Evolutionary conservation across 2,888 invertebrate genomes (phyloP), one percentile per base, ranked within the genome.

Genomic region (Orchesellides sinensis): DNA sequence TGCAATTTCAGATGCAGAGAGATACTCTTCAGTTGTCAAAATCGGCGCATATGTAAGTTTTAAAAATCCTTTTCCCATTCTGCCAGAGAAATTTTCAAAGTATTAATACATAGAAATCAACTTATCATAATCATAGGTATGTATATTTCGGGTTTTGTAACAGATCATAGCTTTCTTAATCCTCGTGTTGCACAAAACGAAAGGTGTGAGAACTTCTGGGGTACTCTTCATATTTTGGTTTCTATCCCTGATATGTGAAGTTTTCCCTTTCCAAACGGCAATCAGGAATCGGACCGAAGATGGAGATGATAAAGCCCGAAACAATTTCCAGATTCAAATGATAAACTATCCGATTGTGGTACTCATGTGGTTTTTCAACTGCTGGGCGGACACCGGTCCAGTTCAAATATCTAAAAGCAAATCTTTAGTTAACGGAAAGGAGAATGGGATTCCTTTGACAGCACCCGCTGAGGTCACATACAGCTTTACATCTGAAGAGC

Each of bases 191-290:
- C 97, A 98, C 90, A 93, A 94, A 88, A 94, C 94, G 89, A 93
- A 93, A 91, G 98, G 98, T 19, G 92, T 96, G 89, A 93, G 95
- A 89, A 95, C 97, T 17, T 98, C 98, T 2, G 98, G 98, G 2
- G 92, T 96, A 69, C 91, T 96, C 74, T 98, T 97, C 90, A 91
- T 96, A 87, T 98, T 98, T 91, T 98, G 98, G 98, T 87, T 92
- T 1, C 91, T 97, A 29, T 88, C 90, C 4, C 54, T 86, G 35
- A 69, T 77, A 14, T 94, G 93, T 59, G 95, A 95, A 0, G 91
- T 94, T 83, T 92, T 96, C 0, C 94, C 95, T 87, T 94, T 95
- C 88, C 92, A 95, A 88, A 93, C 94, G 17, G 93, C 94, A 90
- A 65, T 90, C 12, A 78, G 85, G 59, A 12, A 25, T 2, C 4